Evolutionary conservation across 2,797 vertebrate species (phyloP).

Genomic region (Neopelma chrysocephalum): DNA sequence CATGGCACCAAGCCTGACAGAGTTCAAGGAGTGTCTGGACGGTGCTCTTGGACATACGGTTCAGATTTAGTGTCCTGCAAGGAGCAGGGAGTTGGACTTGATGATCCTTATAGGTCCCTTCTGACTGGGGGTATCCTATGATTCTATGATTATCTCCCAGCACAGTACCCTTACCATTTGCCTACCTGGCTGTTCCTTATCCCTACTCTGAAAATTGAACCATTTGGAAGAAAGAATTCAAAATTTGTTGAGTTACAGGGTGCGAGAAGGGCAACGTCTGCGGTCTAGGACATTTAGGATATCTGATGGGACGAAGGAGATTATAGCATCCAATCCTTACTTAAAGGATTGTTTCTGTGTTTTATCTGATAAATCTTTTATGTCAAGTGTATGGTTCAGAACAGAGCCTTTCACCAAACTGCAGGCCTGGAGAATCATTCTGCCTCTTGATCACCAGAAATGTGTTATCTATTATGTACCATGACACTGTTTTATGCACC

Average conservation of each 20-base stretch:
- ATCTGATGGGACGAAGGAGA: neutral
- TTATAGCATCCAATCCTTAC: neutral
- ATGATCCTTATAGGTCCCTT: neutral
- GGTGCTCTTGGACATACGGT: neutral
- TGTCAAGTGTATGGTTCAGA: neutral
- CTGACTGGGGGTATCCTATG: neutral
- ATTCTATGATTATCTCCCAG: neutral
- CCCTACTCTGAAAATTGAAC: neutral
- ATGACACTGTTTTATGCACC: neutral
- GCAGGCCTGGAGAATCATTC: neutral
- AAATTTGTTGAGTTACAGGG: neutral
- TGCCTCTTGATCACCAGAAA: neutral
- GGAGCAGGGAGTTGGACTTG: neutral
- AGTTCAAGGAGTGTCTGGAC: neutral
- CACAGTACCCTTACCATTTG: neutral
- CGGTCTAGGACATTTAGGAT: neutral
- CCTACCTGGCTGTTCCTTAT: neutral
- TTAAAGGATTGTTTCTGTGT: neutral
- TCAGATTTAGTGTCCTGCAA: neutral
- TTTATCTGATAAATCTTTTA: neutral
- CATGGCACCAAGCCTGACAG: neutral
- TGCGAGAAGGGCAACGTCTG: neutral
- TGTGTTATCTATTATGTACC: neutral
- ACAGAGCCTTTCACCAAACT: neutral
- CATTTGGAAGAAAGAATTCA: neutral